Base-by-base conservation (phyloP, 1,140 invertebrate species). In the Asbolus verrucosus region DNA sequence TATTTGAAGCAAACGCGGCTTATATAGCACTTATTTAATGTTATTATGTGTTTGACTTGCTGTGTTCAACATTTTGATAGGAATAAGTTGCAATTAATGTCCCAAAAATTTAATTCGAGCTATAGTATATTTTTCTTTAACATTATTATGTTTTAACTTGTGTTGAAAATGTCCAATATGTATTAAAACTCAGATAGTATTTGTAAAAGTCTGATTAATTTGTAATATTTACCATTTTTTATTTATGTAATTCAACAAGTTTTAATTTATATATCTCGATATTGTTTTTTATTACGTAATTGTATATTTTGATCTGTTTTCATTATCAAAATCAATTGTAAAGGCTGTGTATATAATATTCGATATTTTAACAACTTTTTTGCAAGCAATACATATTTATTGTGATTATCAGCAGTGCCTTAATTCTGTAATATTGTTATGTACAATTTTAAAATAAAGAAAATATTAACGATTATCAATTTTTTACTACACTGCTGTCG, bases 1-100 rank as follows among this genome's bases (percentile, higher is more conserved):
- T 95, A 96, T 82, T 81, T 96, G 33, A 93, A 93, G 76, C 91
- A 93, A 73, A 94, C 93, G 24, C 82, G 94, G 65, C 88, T 96
- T 38, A 96, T 96, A 73, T 96, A 82, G 82, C 41, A 41, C 39
- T 39, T 38, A 36, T 36, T 60, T 63, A n/a, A n/a, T 65, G 15
- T 19, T 41, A 18, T 15, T 43, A 27, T 61, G 19, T 31, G 2
- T n/a, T 19, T 39, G 14, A 65, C 65, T 66, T 54, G 30, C 11
- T 67, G 24, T 31, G 18, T 54, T 67, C 30, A 59, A 21, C 66
- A 13, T 70, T 65, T 69, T 41, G 27, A 31, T 14, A 27, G 14
- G 14, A 13, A 15, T 54, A 54, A 54, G 46, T 54, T 54, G 46
- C 46, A 54, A 54, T 27, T 54, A 31, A 30, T 54, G 8, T 27